These are phyloP conservation scores for Lamproptera curius DNA, from an alignment of 2,888 invertebrate genomes.

Conservation along the genomic window DNA sequence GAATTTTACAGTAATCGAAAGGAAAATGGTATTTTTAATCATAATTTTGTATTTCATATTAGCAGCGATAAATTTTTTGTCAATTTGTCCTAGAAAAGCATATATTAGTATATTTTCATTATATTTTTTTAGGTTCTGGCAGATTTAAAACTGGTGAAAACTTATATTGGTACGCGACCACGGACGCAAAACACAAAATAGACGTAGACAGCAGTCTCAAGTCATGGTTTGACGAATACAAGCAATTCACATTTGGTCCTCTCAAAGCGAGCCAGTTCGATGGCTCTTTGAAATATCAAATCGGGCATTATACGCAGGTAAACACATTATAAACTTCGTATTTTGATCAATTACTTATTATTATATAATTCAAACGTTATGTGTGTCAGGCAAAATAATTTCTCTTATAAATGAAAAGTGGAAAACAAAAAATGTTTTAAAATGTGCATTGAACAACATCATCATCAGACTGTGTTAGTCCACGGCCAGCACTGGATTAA, in stretches of 20 bases:
- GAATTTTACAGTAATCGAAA: neutral
- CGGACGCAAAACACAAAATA: constrained; percentile 31
- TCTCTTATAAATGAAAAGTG: too few species aligned
- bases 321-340: too few species aligned
- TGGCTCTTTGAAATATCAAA: constrained; percentile 28
- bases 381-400: too few species aligned
- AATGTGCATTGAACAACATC: too few species aligned
- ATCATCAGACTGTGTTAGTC: too few species aligned
- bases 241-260: constrained; percentile 42
- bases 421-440: too few species aligned
- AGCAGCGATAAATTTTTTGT: too few species aligned
- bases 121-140: constrained; percentile 41
- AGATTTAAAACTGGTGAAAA: constrained; percentile 59
- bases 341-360: too few species aligned
- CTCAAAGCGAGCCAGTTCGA: constrained; percentile 37
- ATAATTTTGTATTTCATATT: too few species aligned
- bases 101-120: neutral
- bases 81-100: neutral
- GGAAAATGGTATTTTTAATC: neutral
- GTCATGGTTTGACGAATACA: constrained; percentile 55
- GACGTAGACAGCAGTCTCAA: constrained; percentile 37
- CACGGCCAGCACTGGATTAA: too few species aligned
- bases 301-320: constrained; percentile 69
- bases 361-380: too few species aligned
- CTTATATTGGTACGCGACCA: constrained; percentile 43